Conservation (phyloP, 2,797 vertebrate species). For the Buphagus erythrorhynchus region DNA sequence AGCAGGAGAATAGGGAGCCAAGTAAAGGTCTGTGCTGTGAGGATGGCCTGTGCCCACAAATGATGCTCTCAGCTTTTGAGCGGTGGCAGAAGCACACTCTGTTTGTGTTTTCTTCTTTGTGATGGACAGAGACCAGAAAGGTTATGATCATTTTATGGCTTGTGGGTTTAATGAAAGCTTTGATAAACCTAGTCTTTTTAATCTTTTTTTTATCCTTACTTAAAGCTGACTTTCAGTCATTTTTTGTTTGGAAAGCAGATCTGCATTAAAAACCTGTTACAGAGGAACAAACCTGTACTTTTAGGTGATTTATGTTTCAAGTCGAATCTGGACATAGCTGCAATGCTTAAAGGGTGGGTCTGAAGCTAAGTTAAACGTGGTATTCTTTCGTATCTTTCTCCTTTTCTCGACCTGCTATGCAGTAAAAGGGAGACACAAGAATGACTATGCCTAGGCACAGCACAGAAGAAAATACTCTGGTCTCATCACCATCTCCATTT, state of each 20-base stretch:
- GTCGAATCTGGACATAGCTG: not conserved
- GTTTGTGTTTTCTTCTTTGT: not conserved
- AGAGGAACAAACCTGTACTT: accelerated
- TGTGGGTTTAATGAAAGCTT: not conserved
- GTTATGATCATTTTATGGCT: not conserved
- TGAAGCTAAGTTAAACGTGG: not conserved
- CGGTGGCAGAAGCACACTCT: accelerated
- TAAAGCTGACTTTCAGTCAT: not conserved
- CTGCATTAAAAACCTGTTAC: not conserved
- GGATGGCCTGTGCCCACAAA: not conserved
- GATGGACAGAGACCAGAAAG: not conserved
- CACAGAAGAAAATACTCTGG: not conserved
- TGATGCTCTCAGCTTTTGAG: not conserved
- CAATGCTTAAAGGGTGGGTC: not conserved
- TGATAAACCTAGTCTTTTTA: not conserved
- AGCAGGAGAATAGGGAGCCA: not conserved
- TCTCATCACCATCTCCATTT: not conserved
- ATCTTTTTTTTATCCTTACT: not conserved
- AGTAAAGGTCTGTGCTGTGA: not conserved
- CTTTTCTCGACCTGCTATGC: not conserved
- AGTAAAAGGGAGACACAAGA: not conserved
- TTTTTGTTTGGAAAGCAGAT: not conserved
- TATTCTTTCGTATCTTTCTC: not conserved
- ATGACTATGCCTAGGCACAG: not conserved
- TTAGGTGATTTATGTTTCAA: not conserved